Percentiles rank a stretch among this genome's conserved stretches.
Evolutionary conservation across 2,113 vertebrate genomes (phyloP).

Genomic region (Noturus placidus): DNA sequence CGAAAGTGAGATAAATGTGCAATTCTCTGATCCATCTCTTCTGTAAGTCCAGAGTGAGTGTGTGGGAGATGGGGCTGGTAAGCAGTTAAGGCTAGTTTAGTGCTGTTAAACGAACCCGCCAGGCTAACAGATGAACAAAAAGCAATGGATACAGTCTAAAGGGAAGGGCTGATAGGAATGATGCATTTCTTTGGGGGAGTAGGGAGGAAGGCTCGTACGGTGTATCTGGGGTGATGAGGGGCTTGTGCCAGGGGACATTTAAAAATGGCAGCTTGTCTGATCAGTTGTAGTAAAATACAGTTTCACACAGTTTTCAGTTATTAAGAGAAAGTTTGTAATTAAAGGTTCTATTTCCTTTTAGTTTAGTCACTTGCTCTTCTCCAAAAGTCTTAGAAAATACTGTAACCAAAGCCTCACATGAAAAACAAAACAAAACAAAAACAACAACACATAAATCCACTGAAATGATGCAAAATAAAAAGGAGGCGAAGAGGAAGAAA

Average conservation of each 20-base stretch:
- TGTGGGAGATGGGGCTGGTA: conserved; percentile 64
- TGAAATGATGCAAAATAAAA: conserved; percentile 60
- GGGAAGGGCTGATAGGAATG: conserved; percentile 68
- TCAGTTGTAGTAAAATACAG: conserved; percentile 67
- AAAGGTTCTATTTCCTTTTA: conserved; percentile 44
- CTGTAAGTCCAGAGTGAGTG: conserved; percentile 65
- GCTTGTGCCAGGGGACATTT: conserved; percentile 62
- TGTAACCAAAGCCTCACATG: conserved; percentile 60
- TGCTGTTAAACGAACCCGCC: conserved; percentile 66
- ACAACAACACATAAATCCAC: conserved; percentile 50
- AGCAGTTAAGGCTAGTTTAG: conserved; percentile 78
- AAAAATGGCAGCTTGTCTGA: conserved; percentile 70
- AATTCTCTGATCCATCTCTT: conserved; percentile 69
- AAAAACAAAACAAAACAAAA: conserved; percentile 49
- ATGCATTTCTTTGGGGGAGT: conserved; percentile 58
- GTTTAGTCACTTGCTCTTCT: conserved; percentile 56
- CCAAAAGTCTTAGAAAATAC: conserved; percentile 64
- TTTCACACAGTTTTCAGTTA: conserved; percentile 58
- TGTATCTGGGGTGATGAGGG: conserved; percentile 61
- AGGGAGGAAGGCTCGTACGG: conserved; percentile 9
- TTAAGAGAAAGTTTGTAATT: conserved; percentile 52
- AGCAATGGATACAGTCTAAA: conserved; percentile 68
- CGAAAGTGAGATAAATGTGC: conserved; percentile 73
- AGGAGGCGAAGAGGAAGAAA: conserved; percentile 62
- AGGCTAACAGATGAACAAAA: conserved; percentile 61